Base-by-base conservation (phyloP, 2,888 invertebrate genomes). In the Tetragonisca angustula region DNA sequence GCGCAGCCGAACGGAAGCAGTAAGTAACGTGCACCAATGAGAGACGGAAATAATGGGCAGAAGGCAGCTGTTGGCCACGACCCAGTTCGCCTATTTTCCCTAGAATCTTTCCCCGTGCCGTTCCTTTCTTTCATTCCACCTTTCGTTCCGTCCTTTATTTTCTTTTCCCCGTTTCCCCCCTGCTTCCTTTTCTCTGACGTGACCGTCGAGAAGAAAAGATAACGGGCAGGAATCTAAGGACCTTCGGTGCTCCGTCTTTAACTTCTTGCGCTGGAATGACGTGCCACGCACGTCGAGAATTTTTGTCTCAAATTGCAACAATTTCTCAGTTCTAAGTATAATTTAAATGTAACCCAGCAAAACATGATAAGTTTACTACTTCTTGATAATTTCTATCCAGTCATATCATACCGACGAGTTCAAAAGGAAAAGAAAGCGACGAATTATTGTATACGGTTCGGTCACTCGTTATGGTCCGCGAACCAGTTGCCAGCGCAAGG, bases 11-110 rank as follows among this genome's bases (percentile, higher is more conserved):
- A 86, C 84, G 87, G 85, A 86, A 89, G 84, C 85, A 82, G 83
- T 79, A 87, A 89, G 87, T 84, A 86, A 89, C 81, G 76, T 76
- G 76, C 79, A 65, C 78, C 85, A 86, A 90, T 81, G 87, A 90
- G 88, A 88, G 83, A 80, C 89, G 81, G 84, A 90, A 90, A 87
- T 88, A 89, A 90, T 87, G 85, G 83, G 83, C 83, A 85, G 83
- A 85, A 84, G 85, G 80, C 83, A 90, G 88, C 86, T 84, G 88
- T 87, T 86, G 83, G 87, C 89, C 84, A 83, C 86, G 89, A 88
- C 88, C 89, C 84, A 86, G 81, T 89, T 90, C 80, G 82, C 79
- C 81, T 83, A 78, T 87, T 89, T 89, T 87, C 79, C 86, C 81
- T 84, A 80, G 73, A 56, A 88, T 83, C 83, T 83, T 76, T 78